Conservation (phyloP, 1,140 invertebrate genomes). For the Homalodisca vitripennis region DNA sequence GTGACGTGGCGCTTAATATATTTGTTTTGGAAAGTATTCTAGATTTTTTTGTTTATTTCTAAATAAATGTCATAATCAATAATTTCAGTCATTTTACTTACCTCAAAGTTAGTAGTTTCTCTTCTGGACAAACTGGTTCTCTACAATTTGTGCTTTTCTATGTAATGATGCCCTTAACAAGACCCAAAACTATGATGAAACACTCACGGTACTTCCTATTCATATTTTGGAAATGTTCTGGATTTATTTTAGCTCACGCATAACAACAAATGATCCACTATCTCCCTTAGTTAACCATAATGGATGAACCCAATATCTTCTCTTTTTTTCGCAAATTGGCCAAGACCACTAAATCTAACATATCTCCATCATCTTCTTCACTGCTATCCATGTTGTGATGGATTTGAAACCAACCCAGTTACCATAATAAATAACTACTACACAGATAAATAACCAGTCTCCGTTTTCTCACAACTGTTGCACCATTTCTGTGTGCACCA, state of each 20-base stretch:
- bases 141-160: slow-evolving; percentile 12
- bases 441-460: neutral
- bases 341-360: neutral
- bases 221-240: neutral
- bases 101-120: slow-evolving; percentile 21
- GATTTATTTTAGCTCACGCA: neutral
- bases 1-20: too few species aligned
- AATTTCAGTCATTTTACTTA: slow-evolving; percentile 12
- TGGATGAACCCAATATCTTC: too few species aligned
- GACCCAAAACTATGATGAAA: slow-evolving; percentile 2
- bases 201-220: neutral
- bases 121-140: slow-evolving; percentile 18
- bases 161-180: neutral
- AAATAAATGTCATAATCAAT: too few species aligned
- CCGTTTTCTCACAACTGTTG: neutral
- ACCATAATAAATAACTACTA: neutral
- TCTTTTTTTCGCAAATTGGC: neutral
- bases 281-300: neutral
- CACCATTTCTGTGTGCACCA: neutral
- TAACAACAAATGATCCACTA: neutral
- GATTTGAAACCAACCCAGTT: neutral
- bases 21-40: too few species aligned
- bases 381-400: neutral
- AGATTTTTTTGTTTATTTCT: too few species aligned
- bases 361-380: neutral